Base-by-base conservation (phyloP, 2,888 invertebrate species). In the Pandemis heparana region DNA sequence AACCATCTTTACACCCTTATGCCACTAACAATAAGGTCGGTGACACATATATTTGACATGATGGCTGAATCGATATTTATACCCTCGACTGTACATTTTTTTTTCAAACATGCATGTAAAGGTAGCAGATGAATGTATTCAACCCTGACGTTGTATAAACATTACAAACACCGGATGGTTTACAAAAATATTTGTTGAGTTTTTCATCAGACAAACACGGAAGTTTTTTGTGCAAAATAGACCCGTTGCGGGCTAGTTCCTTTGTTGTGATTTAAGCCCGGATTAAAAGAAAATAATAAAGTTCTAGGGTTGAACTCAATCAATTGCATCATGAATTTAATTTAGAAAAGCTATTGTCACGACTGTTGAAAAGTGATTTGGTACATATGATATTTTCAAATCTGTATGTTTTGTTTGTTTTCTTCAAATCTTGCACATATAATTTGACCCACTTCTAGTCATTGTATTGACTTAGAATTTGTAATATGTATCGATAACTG, bases 181-280 rank as follows among this genome's bases (percentile, higher is more conserved):
- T 91, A 92, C 92, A 92, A 92, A 93, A 94, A 94, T 92, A 94
- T 94, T 94, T 92, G 91, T 88, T 82, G 84, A 88, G 90, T 89
- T 89, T 80, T 88, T 87, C 89, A 81, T 85, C 85, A 86, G 83
- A 80, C 84, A 84, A 89, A 86, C 85, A 88, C 87, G 87, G 86
- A 84, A 85, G 86, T 82, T 85, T 89, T 90, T 86, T 88, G 89
- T 88, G 80, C 87, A 82, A 84, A 86, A 87, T 85, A 85, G 80
- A 82, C 83, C 82, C 81, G 14, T 79, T 80, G 43, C 12, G 85
- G 87, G 86, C 84, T 82, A 85, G 85, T 81, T 79, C 88, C 77
- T 90, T 93, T 93, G 92, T 93, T 81, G 84, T 86, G 85, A 88
- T 93, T 89, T 89, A 90, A 91, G 87, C 85, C 86, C 85, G 89